phyloP scores from a whole-genome alignment of 2,888 invertebrate genomes.

The Phrixothrix hirtus region DNA sequence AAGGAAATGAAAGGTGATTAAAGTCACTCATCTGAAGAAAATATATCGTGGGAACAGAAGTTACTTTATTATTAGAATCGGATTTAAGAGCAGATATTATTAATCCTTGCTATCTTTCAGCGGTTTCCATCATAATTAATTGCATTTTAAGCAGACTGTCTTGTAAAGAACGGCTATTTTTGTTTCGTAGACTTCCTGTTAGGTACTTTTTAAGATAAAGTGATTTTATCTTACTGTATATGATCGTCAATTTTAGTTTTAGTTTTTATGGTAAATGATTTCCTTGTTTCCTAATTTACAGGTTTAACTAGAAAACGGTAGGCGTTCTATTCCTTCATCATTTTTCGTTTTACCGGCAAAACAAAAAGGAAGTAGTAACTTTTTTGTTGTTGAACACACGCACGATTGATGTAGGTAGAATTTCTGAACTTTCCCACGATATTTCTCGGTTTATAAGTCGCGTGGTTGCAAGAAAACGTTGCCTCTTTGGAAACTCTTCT shows the following conservation, averaged over 20 bases:
- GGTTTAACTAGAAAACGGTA: conserved; percentile 5
- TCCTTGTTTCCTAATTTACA: conserved; percentile 9
- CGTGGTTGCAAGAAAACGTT: conserved; percentile 25
- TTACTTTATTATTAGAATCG: conserved; percentile 21
- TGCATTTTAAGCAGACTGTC: conserved; percentile 19
- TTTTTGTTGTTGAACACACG: conserved; percentile 26
- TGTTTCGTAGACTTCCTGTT: neutral
- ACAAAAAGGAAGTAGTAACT: conserved; percentile 28
- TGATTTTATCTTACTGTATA: too few relatives aligned
- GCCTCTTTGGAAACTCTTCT: conserved; percentile 22
- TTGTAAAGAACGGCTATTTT: neutral
- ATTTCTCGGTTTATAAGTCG: conserved; percentile 31
- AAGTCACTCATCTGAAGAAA: conserved; percentile 29
- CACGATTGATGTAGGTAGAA: conserved; percentile 35
- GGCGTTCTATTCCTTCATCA: conserved; percentile 12
- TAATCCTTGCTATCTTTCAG: conserved; percentile 24
- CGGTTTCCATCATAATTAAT: conserved; percentile 25
- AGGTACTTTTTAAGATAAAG: too few relatives aligned
- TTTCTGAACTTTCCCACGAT: conserved; percentile 40
- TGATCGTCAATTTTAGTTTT: too few relatives aligned
- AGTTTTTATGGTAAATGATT: too few relatives aligned
- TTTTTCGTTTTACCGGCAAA: conserved; percentile 22
- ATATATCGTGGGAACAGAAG: conserved; percentile 27
- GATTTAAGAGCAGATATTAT: conserved; percentile 20
- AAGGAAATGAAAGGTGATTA: conserved; percentile 28